Evolutionary conservation across 2,113 vertebrate genomes (phyloP).

Genomic region (Sorex fumeus): DNA sequence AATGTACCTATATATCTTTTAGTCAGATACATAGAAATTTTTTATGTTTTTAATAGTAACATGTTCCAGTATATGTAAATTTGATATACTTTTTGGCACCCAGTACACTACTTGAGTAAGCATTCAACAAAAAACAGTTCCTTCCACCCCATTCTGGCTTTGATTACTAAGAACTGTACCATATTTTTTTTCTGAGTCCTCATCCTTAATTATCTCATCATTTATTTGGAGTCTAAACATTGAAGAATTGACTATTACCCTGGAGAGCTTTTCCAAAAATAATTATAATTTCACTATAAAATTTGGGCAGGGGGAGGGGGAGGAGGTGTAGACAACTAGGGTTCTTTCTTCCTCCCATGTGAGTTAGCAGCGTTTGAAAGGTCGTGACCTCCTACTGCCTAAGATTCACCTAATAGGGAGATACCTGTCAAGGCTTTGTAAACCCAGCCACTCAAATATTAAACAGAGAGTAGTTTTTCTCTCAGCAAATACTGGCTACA

Average conservation of each 20-base stretch:
- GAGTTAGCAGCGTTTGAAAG: neutral
- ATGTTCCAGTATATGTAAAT: no score
- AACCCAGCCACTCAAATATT: neutral
- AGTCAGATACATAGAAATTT: no score
- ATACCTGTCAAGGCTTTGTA: neutral
- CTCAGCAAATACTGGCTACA: neutral
- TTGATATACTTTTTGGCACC: neutral
- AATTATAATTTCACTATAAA: neutral
- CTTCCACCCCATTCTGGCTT: neutral
- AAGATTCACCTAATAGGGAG: neutral
- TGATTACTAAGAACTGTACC: neutral
- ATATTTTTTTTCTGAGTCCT: neutral
- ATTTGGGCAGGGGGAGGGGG: neutral
- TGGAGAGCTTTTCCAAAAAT: conserved; percentile 8
- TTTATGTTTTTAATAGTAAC: no score
- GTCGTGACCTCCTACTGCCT: neutral
- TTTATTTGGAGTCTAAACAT: neutral
- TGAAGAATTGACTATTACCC: neutral
- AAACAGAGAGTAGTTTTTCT: neutral
- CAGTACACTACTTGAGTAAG: neutral
- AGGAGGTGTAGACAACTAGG: neutral
- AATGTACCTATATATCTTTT: no score
- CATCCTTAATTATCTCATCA: neutral
- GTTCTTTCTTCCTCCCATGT: neutral
- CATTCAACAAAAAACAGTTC: neutral